Percentiles rank a stretch among this genome's conserved stretches.
phyloP scores from a whole-genome alignment of 2,797 vertebrate species.

The Carduelis carduelis region DNA sequence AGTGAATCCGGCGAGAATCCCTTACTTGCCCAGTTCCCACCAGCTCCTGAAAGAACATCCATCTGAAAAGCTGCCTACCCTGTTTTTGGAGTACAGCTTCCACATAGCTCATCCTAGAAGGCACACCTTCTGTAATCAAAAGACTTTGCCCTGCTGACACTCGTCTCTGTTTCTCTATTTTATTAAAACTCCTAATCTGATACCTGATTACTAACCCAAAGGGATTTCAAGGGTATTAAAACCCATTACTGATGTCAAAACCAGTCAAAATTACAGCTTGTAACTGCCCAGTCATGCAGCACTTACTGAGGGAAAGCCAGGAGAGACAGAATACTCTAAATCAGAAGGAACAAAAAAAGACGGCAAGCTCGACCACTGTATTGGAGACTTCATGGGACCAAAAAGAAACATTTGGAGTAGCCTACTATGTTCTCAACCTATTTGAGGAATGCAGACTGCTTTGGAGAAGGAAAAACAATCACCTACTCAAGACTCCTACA shows the following conservation, averaged over 20 bases:
- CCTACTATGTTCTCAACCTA: constrained; percentile 26
- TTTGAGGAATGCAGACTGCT: constrained; percentile 41
- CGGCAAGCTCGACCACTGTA: background rate
- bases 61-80: background rate
- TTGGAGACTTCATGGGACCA: background rate
- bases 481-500: constrained; percentile 62
- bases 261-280: background rate
- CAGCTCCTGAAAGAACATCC: background rate
- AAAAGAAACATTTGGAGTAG: constrained; percentile 19
- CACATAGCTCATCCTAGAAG: background rate
- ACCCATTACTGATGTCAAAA: background rate
- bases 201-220: background rate
- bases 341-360: background rate
- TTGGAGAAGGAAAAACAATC: constrained; percentile 50
- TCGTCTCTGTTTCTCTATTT: background rate
- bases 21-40: background rate
- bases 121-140: background rate
- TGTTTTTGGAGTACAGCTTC: background rate
- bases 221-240: background rate
- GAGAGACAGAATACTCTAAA: background rate
- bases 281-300: background rate
- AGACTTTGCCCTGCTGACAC: background rate
- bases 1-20: background rate
- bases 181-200: background rate
- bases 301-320: background rate